Conservation (phyloP, 2,797 vertebrate species). For the Lates japonicus region DNA sequence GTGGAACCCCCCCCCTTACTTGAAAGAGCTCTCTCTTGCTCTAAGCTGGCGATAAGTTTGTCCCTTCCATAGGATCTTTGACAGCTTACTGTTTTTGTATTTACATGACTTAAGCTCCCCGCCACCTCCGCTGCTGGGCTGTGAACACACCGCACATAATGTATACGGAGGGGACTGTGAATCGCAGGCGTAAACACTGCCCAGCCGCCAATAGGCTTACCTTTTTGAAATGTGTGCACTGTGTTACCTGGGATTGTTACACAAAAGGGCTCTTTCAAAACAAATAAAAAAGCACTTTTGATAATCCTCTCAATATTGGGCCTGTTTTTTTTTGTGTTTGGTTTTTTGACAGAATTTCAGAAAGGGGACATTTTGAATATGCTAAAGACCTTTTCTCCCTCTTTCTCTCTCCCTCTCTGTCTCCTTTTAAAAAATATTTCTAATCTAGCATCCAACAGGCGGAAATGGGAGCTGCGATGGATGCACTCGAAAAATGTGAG, state of each 20-base stretch:
- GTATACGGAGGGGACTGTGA: slow-evolving; percentile 48
- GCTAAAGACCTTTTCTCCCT: slow-evolving; percentile 65
- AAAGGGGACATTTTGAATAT: slow-evolving; percentile 70
- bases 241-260: slow-evolving; percentile 74
- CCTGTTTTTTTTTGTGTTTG: slow-evolving; percentile 21
- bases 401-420: slow-evolving; percentile 35
- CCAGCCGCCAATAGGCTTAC: slow-evolving; percentile 71
- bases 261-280: slow-evolving; percentile 61
- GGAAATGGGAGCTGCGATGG: slow-evolving; percentile 99
- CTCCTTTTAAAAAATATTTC: slow-evolving; percentile 36
- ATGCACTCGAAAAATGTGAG: slow-evolving; percentile 99
- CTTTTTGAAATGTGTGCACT: slow-evolving; percentile 57
- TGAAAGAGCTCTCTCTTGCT: slow-evolving; percentile 71
- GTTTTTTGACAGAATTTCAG: slow-evolving; percentile 47
- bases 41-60: slow-evolving; percentile 84
- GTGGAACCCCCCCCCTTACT: slow-evolving; percentile 59
- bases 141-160: slow-evolving; percentile 62
- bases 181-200: slow-evolving; percentile 58
- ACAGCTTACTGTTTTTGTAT: slow-evolving; percentile 78
- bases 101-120: slow-evolving; percentile 77
- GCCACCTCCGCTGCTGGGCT: slow-evolving; percentile 57
- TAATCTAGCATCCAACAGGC: slow-evolving; percentile 97
- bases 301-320: slow-evolving; percentile 75
- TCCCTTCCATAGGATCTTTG: slow-evolving; percentile 72
- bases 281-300: slow-evolving; percentile 70